Evolutionary conservation across 2,797 vertebrate genomes (phyloP).

Genomic region (Etheostoma perlongum): DNA sequence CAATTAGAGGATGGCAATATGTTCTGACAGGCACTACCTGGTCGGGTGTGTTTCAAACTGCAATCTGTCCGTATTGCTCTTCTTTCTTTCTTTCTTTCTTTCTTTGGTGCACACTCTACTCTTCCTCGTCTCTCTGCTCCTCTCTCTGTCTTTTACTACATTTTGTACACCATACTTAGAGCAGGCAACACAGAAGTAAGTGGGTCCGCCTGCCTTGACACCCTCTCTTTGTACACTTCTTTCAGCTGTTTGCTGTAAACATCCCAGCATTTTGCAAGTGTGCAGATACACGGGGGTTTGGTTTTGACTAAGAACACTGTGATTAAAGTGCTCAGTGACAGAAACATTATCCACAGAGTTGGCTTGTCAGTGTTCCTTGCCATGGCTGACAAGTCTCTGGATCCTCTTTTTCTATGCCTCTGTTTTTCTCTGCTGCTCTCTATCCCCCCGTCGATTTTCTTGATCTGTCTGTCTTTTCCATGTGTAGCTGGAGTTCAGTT

Average conservation of each 20-base stretch:
- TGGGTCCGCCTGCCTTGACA: conserved; percentile 69
- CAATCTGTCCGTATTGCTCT: conserved; percentile 22
- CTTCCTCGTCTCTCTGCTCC: conserved; percentile 19
- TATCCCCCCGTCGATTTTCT: conserved; percentile 58
- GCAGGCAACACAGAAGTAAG: conserved; percentile 64
- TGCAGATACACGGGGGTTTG: conserved; percentile 73
- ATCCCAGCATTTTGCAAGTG: conserved; percentile 58
- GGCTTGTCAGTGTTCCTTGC: conserved; percentile 75
- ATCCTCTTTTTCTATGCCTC: conserved; percentile 68
- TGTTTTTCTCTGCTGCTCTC: conserved; percentile 58
- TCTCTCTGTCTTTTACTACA: conserved; percentile 22
- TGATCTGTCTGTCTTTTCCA: conserved; percentile 67
- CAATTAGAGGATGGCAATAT: conserved; percentile 86
- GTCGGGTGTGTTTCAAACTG: conserved; percentile 75
- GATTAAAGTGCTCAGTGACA: conserved; percentile 85
- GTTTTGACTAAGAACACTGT: conserved; percentile 85
- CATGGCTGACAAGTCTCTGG: conserved; percentile 76
- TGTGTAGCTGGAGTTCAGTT: conserved; percentile 53
- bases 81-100: not conserved
- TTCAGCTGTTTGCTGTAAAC: conserved; percentile 73
- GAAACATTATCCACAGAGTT: conserved; percentile 85
- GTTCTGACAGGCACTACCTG: conserved; percentile 86
- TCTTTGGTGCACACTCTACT: conserved; percentile 20
- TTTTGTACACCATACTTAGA: conserved; percentile 37
- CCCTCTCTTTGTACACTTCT: conserved; percentile 62